A percentile compares a stretch with the other conserved stretches of the same genome.
Evolutionary conservation across 2,113 vertebrate genomes (phyloP).

Genomic region (Callipepla californica): DNA sequence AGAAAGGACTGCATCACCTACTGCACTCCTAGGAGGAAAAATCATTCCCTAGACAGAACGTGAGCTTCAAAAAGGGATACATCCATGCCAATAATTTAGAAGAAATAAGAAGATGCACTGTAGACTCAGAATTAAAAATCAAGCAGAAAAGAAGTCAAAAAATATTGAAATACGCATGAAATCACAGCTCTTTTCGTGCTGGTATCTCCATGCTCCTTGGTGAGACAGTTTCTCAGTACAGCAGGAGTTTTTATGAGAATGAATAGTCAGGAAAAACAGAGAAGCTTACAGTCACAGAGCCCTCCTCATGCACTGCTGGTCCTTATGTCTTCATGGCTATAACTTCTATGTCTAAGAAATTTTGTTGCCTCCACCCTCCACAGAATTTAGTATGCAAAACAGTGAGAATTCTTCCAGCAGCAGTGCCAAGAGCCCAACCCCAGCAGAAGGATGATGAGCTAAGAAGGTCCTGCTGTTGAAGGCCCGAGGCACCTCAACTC

Average conservation of each 20-base stretch:
- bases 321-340: not conserved
- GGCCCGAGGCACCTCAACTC: not conserved
- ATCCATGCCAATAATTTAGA: not conserved
- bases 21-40: not conserved
- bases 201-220: not conserved
- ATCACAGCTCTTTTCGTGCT: not conserved
- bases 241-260: not conserved
- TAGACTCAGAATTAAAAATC: not conserved
- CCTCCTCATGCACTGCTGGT: not conserved
- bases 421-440: not conserved
- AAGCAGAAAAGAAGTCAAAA: not conserved
- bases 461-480: fast-evolving
- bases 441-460: not conserved
- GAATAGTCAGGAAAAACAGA: not conserved
- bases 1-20: not conserved
- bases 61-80: not conserved
- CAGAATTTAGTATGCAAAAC: not conserved
- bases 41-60: not conserved
- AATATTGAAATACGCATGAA: not conserved
- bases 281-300: not conserved
- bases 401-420: not conserved
- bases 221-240: not conserved
- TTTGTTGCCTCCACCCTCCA: not conserved
- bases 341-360: not conserved
- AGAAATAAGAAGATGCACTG: not conserved